Conservation (phyloP, 2,888 invertebrate species). For the Phragmatobia fuliginosa region DNA sequence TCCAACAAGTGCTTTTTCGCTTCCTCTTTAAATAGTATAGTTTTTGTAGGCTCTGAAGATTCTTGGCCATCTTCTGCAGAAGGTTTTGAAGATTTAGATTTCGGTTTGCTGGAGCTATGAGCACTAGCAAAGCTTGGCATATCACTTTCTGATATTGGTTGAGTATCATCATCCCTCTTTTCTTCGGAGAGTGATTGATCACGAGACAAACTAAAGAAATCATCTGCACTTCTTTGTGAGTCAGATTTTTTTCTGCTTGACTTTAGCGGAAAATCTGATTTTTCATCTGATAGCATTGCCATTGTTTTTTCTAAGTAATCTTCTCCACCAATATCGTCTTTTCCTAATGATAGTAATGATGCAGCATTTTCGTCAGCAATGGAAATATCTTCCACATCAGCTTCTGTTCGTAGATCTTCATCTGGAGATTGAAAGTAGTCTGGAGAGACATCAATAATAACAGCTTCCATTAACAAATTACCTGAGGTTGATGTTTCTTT, state of each 20-base stretch:
- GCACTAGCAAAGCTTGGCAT: slow-evolving; percentile 90
- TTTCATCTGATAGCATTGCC: slow-evolving; percentile 81
- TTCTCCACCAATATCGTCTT: slow-evolving; percentile 83
- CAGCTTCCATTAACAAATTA: slow-evolving; percentile 95
- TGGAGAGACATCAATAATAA: slow-evolving; percentile 95
- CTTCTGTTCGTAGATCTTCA: slow-evolving; percentile 94
- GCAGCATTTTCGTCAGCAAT: slow-evolving; percentile 90
- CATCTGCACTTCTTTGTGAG: slow-evolving; percentile 87
- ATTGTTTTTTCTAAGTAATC: slow-evolving; percentile 86
- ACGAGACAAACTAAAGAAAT: slow-evolving; percentile 88
- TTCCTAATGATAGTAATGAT: slow-evolving; percentile 76
- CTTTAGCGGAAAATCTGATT: slow-evolving; percentile 85
- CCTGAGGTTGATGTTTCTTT: slow-evolving; percentile 96
- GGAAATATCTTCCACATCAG: slow-evolving; percentile 94
- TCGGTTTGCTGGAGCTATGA: slow-evolving; percentile 84
- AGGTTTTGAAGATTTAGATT: slow-evolving; percentile 70
- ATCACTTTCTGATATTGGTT: slow-evolving; percentile 86
- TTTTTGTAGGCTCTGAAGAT: slow-evolving; percentile 69
- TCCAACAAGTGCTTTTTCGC: slow-evolving; percentile 46
- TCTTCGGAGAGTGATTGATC: slow-evolving; percentile 88
- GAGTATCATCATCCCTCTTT: slow-evolving; percentile 87
- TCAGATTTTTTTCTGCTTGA: slow-evolving; percentile 89
- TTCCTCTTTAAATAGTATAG: slow-evolving; percentile 70
- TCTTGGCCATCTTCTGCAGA: slow-evolving; percentile 69
- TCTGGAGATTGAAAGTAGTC: slow-evolving; percentile 93